Base-by-base conservation (phyloP, 2,888 invertebrate genomes). In the Holacanthella duospinosa region DNA sequence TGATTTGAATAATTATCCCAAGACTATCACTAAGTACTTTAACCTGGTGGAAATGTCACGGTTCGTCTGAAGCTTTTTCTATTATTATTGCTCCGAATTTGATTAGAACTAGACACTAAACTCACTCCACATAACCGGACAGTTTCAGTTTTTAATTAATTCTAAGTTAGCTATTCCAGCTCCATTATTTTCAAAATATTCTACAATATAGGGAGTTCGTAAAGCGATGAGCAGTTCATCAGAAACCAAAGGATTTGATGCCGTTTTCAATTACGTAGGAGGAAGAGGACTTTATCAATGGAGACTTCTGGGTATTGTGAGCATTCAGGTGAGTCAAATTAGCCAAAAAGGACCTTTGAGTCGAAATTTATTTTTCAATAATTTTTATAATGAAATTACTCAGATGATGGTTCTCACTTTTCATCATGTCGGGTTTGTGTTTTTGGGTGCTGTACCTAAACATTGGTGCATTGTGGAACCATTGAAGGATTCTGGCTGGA, bases 341-440 rank as follows among this genome's bases (percentile, higher is more conserved):
- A 48, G 25, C 19, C 54, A n/a, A n/a, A 6, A 25, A n/a, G n/a
- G n/a, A n/a, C n/a, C n/a, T n/a, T n/a, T n/a, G n/a, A 43, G 43
- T n/a, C 12, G 43, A n/a, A 43, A 43, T 43, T 43, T 43, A 43
- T 12, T 12, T 43, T 43, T 12, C 12, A n/a, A 43, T n/a, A 43
- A 12, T 43, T 43, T 43, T 43, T n/a, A 43, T n/a, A 43, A 43
- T 36, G 36, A 36, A 6, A 36, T 36, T 36, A 9, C 27, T 55
- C 25, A 55, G 55, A 55, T 55, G 55, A 55, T 55, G 25, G 27
- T 55, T 4, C 29, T 55, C 9, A 55, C 55, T 25, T 55, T 55
- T 27, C 70, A 72, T 59, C 70, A 72, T 55, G 54, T 72, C 12
- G 64, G 68, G 0, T 68, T 65, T 54, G 68, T 72, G 4, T 72